Evolutionary conservation across 2,797 vertebrate genomes (phyloP).

Genomic region (Salarias fasciatus): DNA sequence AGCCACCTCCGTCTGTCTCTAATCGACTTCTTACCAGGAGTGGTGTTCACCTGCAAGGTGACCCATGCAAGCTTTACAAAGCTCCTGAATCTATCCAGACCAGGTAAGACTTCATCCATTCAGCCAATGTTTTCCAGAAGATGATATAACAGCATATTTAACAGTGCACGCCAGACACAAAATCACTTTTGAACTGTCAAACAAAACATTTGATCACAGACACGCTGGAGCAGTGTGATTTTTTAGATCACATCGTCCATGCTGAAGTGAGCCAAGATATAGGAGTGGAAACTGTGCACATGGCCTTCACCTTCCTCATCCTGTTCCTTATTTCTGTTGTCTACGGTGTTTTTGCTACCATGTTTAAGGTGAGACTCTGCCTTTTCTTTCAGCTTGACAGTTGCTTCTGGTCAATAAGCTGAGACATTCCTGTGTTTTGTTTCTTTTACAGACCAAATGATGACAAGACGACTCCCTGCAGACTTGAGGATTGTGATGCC

Average conservation of each 20-base stretch:
- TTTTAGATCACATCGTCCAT: constrained; percentile 61
- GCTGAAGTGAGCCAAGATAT: constrained; percentile 44
- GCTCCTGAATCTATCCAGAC: constrained; percentile 42
- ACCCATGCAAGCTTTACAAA: constrained; percentile 57
- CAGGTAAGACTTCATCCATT: constrained; percentile 53
- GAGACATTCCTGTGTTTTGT: background rate
- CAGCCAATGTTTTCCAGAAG: background rate
- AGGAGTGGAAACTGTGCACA: constrained; percentile 64
- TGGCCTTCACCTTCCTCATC: constrained; percentile 66
- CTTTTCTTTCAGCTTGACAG: no score
- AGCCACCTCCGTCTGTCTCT: constrained; percentile 64
- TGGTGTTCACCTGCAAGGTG: constrained; percentile 70
- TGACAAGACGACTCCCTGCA: no score
- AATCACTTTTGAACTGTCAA: background rate
- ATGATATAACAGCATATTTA: no score
- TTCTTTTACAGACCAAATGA: no score
- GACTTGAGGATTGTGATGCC: no score
- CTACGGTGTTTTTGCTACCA: constrained; percentile 63
- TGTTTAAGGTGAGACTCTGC: constrained; percentile 70
- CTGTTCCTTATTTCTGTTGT: constrained; percentile 71
- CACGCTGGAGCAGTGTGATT: constrained; percentile 44
- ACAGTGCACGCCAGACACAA: background rate
- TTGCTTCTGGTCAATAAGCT: no score
- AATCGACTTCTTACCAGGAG: constrained; percentile 52
- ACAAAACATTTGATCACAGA: constrained; percentile 40